Base-by-base conservation (phyloP, 2,797 vertebrate species). In the Enteromius afrohamiltoni region DNA sequence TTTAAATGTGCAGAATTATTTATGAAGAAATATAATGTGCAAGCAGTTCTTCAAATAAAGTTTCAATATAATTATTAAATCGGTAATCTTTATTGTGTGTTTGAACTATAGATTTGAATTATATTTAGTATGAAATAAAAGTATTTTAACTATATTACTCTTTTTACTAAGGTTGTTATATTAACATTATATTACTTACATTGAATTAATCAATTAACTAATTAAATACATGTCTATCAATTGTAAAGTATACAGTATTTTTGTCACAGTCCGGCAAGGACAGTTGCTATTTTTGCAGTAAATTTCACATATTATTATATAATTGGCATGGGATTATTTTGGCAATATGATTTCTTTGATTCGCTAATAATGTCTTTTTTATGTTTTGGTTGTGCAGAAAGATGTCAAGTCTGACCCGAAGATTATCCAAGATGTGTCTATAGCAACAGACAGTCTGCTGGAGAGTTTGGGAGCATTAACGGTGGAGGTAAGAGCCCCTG, bases 401-500 rank as follows among this genome's bases (percentile, higher is more conserved):
- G 94, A 90, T 71, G 92, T 97, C 69, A 93, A 88, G 87, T 93
- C 95, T 1, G 94, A 96, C 86, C 96, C 96, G 74, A 90, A 96
- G 89, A 92, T 90, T 0, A 89, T 93, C 47, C 90, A 93, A 84
- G 95, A 96, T 19, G 94, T 99, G 79, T 93, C 94, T 2, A 93
- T 94, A 89, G 96, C 96, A 55, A 95, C 96, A 1, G 94, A 95
- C 87, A 86, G 85, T 26, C 92, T 99, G 83, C 90, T 96, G 90
- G 93, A 94, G 78, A 99, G 96, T 89, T 42, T 99, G 14, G 95
- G 95, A 60, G 91, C 90, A 0, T 92, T 99, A 88, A 90, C 95
- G 26, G 93, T 95, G 85, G 97, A 99, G 97, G 98, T 99, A 95
- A 90, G 92, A 83, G 8, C 21, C 6, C 40, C 49, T 31, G 19